Conservation (phyloP, 2,113 vertebrate genomes). For the Oreocharis arfaki region DNA sequence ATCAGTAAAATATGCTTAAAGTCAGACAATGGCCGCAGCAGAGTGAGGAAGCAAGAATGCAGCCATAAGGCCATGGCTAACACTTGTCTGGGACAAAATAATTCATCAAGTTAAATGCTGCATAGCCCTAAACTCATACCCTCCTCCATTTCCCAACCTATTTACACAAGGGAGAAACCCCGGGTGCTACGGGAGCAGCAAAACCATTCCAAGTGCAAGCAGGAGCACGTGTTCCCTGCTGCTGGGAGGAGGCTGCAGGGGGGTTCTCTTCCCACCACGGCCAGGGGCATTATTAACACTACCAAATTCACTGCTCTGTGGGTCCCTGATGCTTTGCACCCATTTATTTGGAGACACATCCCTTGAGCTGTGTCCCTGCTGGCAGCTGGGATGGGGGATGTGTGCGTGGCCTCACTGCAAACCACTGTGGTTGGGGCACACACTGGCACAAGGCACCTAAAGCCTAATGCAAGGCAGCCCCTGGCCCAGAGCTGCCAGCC, state of each 20-base stretch:
- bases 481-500: background rate
- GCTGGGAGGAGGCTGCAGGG: background rate
- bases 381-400: background rate
- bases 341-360: background rate
- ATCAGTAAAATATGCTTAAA: background rate
- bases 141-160: background rate
- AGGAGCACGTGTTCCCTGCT: background rate
- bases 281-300: background rate
- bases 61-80: background rate
- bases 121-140: background rate
- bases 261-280: fast-evolving
- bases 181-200: background rate
- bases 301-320: background rate
- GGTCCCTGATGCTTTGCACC: background rate
- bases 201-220: background rate
- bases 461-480: background rate
- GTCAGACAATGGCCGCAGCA: background rate
- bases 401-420: fast-evolving
- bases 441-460: background rate
- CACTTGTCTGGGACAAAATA: background rate
- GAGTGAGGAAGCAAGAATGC: background rate
- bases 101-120: background rate
- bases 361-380: background rate
- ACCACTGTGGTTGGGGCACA: background rate
- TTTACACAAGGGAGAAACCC: background rate